A percentile compares a stretch with the other conserved stretches of the same genome.
Evolutionary conservation across 2,797 vertebrate species (phyloP).

Genomic region (Sebastes alutus): DNA sequence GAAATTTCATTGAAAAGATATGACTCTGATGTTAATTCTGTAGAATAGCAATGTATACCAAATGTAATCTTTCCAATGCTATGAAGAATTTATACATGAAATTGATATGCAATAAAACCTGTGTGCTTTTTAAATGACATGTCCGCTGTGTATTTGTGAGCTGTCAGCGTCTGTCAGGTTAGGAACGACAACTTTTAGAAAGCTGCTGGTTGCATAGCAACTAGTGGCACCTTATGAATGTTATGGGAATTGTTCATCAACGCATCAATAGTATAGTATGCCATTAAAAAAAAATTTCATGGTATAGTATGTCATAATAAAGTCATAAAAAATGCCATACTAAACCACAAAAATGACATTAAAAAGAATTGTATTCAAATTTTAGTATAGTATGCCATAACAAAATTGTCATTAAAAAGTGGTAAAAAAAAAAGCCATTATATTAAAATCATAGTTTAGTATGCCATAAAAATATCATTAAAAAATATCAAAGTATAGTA

Average conservation of each 20-base stretch:
- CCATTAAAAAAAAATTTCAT: background rate
- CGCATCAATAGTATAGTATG: background rate
- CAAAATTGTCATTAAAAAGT: too few species aligned
- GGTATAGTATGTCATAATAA: background rate
- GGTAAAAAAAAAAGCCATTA: too few species aligned
- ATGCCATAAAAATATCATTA: too few species aligned
- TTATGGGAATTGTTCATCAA: background rate
- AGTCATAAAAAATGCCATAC: too few species aligned
- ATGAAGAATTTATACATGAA: conserved; percentile 99
- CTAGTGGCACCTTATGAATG: background rate
- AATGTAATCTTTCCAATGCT: conserved; percentile 99
- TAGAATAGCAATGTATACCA: conserved; percentile 99
- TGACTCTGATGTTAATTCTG: conserved; percentile 96
- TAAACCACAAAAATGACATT: too few species aligned
- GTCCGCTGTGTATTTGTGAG: conserved; percentile 38
- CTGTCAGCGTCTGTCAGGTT: background rate
- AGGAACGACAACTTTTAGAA: background rate
- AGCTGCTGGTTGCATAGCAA: background rate
- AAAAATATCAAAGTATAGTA: background rate
- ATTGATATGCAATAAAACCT: conserved; percentile 99
- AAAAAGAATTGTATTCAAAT: too few species aligned
- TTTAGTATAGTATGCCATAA: too few species aligned
- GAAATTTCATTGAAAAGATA: conserved; percentile 92
- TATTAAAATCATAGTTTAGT: too few species aligned
- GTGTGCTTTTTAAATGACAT: conserved; percentile 95